A percentile compares a stretch with the other conserved stretches of the same genome.
These are phyloP conservation scores for Homarus gammarus DNA, from an alignment of 2,888 invertebrate genomes.

Conservation along the genomic window DNA sequence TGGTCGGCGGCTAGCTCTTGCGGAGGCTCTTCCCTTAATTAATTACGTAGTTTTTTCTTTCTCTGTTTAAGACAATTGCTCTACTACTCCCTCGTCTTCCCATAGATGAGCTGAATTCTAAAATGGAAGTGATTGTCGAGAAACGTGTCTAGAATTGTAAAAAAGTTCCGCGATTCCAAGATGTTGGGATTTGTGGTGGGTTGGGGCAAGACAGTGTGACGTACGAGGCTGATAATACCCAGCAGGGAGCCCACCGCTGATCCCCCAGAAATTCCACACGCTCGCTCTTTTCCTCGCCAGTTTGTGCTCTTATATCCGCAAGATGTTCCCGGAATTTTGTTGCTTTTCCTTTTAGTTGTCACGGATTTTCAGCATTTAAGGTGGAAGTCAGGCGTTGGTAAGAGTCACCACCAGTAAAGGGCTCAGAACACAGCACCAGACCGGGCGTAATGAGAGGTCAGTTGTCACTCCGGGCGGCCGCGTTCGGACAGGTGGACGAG, in stretches of 20 bases:
- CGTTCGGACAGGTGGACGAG: conserved; percentile 49
- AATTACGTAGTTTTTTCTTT: conserved; percentile 14
- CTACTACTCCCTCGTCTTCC: not conserved
- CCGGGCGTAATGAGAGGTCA: conserved; percentile 59
- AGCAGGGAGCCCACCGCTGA: conserved; percentile 44
- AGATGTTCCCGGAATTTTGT: conserved; percentile 24
- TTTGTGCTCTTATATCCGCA: not conserved
- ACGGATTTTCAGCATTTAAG: conserved; percentile 4
- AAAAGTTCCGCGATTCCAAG: not conserved
- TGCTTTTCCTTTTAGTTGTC: not conserved
- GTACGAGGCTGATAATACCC: conserved; percentile 36
- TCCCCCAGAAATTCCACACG: conserved; percentile 30
- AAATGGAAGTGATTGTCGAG: too few species aligned
- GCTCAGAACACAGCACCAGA: conserved; percentile 32
- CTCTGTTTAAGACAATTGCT: not conserved
- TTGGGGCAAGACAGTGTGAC: conserved; percentile 38
- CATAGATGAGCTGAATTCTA: too few species aligned
- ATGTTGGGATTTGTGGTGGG: conserved; percentile 36
- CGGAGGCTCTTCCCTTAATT: conserved; percentile 19
- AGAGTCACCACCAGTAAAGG: conserved; percentile 1
- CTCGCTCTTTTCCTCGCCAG: not conserved
- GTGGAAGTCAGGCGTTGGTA: not conserved
- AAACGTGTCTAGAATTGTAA: too few species aligned
- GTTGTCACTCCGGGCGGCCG: conserved; percentile 52
- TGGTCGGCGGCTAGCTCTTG: not conserved